phyloP scores from a whole-genome alignment of 2,888 invertebrate species.

The Didymodactylos carnosus region DNA sequence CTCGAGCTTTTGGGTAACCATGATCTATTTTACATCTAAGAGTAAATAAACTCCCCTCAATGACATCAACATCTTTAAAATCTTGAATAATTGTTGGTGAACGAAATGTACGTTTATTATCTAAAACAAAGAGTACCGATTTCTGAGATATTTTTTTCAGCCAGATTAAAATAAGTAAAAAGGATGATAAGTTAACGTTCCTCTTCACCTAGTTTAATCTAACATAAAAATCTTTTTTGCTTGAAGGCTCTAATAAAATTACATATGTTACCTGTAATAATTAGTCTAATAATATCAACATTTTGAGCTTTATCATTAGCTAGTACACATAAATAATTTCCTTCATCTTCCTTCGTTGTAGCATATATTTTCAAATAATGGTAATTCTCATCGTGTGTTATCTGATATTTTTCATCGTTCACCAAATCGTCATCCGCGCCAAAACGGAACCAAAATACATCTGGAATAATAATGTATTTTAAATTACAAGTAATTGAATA shows the following conservation, averaged over 20 bases:
- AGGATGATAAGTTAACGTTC: too few relatives aligned
- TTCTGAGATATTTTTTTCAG: too few relatives aligned
- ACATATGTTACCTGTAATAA: background rate
- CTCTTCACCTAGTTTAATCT: too few relatives aligned
- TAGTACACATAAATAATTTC: conserved; percentile 1
- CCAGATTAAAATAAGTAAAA: too few relatives aligned
- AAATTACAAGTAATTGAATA: too few relatives aligned
- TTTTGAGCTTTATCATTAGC: conserved; percentile 7
- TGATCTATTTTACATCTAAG: background rate
- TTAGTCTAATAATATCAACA: background rate
- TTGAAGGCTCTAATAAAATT: too few relatives aligned
- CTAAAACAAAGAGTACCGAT: background rate
- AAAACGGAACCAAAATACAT: conserved; percentile 6
- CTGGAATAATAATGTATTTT: too few relatives aligned
- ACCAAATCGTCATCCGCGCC: conserved; percentile 1
- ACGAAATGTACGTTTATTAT: background rate
- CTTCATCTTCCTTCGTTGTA: background rate
- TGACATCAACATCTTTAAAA: background rate
- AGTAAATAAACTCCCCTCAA: background rate
- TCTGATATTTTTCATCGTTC: conserved; percentile 7
- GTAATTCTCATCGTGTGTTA: background rate
- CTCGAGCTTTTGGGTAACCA: conserved; percentile 8
- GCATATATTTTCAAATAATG: conserved; percentile 4
- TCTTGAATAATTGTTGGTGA: background rate
- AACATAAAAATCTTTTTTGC: too few relatives aligned